A percentile compares a stretch with the other conserved stretches of the same genome.
phyloP scores from a whole-genome alignment of 2,888 invertebrate genomes.

The Nasonovia ribisnigri region DNA sequence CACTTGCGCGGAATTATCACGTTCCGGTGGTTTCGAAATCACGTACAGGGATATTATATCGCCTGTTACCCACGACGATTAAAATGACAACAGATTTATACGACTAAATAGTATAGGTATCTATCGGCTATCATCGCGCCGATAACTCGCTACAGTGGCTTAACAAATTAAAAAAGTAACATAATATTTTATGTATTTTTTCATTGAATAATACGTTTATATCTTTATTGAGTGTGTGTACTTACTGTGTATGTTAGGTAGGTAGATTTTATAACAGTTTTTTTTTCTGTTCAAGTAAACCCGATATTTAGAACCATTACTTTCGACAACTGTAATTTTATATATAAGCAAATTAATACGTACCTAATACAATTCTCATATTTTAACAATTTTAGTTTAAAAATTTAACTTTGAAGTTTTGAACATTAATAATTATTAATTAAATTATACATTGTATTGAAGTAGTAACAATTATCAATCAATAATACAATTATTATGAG shows the following conservation, averaged over 20 bases:
- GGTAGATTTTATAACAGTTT: neutral
- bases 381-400: neutral
- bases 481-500: too few species aligned
- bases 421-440: too few species aligned
- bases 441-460: too few species aligned
- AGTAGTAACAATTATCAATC: too few species aligned
- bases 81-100: neutral
- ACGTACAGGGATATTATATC: neutral
- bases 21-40: neutral
- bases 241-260: neutral
- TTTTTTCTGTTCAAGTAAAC: neutral
- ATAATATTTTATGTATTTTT: neutral
- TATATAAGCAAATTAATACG: neutral
- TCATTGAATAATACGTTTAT: neutral
- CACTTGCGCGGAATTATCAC: neutral
- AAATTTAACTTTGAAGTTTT: neutral
- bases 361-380: neutral
- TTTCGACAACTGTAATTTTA: neutral
- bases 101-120: neutral
- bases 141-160: neutral
- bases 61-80: neutral
- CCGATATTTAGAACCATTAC: neutral
- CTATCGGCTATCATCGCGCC: neutral
- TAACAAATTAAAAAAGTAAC: neutral
- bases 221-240: neutral